A percentile compares a stretch with the other conserved stretches of the same genome.
Conservation (phyloP, 2,888 invertebrate species). For the Pimpla rufipes region DNA sequence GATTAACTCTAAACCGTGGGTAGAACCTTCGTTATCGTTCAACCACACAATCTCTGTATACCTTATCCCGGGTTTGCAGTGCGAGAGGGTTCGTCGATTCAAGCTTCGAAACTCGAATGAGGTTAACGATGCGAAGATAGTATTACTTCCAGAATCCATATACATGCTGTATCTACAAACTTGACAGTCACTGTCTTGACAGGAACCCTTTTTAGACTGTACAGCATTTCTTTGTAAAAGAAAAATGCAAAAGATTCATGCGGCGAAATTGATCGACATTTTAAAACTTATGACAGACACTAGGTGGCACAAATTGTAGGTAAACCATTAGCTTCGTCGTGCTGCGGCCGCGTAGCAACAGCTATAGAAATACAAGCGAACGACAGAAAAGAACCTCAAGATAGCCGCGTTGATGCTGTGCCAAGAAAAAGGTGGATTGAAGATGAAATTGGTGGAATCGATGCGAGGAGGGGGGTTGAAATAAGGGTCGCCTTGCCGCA, state of each 20-base stretch:
- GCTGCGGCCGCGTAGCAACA: background rate
- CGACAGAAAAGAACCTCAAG: background rate
- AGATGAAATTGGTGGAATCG: conserved; percentile 46
- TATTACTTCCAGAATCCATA: background rate
- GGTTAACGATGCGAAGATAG: conserved; percentile 31
- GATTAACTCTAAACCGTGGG: conserved; percentile 10
- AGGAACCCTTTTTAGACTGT: background rate
- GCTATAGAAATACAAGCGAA: conserved; percentile 1
- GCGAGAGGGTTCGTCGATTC: conserved; percentile 26
- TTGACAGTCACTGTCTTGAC: conserved; percentile 1
- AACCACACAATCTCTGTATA: background rate
- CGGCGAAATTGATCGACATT: background rate
- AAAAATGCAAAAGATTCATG: background rate
- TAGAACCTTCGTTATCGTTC: conserved; percentile 9
- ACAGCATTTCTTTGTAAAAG: too few species aligned
- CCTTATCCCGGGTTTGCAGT: background rate
- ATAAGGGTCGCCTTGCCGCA: background rate
- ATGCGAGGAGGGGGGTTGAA: conserved; percentile 26
- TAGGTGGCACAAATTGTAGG: background rate
- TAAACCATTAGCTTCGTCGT: background rate
- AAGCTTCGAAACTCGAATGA: conserved; percentile 23
- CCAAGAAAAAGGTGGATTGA: conserved; percentile 26
- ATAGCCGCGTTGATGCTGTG: conserved; percentile 43
- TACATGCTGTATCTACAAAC: background rate
- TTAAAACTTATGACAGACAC: background rate